Conservation (phyloP, 2,888 invertebrate genomes). For the Cryptophagus acutangulus region DNA sequence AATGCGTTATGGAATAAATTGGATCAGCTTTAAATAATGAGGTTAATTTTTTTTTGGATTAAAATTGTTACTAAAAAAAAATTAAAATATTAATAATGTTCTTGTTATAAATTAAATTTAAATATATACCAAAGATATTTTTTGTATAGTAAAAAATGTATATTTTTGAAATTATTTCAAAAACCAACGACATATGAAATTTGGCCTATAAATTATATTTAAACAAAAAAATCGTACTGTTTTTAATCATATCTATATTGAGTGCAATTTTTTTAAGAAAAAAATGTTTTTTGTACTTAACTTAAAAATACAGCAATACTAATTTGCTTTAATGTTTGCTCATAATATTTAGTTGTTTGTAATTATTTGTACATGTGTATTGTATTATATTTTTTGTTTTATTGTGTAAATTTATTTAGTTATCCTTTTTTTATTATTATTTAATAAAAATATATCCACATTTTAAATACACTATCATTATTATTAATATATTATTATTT, state of each 20-base stretch:
- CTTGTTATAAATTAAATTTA: constrained; percentile 43
- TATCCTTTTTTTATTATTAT: constrained; percentile 20
- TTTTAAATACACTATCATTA: too few relatives aligned
- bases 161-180: constrained; percentile 39
- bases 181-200: constrained; percentile 32
- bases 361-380: constrained; percentile 33
- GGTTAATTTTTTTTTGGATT: constrained; percentile 23
- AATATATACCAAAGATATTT: constrained; percentile 46
- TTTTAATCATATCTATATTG: constrained; percentile 18
- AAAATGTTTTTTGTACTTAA: constrained; percentile 32
- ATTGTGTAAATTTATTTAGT: constrained; percentile 33
- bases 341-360: constrained; percentile 28
- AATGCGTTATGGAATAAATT: constrained; percentile 8
- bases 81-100: too few relatives aligned
- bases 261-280: constrained; percentile 26
- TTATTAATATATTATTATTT: too few relatives aligned
- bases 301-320: constrained; percentile 19
- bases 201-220: constrained; percentile 23
- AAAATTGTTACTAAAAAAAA: constrained; percentile 33
- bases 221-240: too few relatives aligned
- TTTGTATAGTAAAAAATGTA: constrained; percentile 45
- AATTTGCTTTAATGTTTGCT: constrained; percentile 30
- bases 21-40: constrained; percentile 29
- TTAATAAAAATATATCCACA: constrained; percentile 15
- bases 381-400: constrained; percentile 29